phyloP scores from a whole-genome alignment of 2,113 vertebrate genomes.

The Pituophis catenifer region DNA sequence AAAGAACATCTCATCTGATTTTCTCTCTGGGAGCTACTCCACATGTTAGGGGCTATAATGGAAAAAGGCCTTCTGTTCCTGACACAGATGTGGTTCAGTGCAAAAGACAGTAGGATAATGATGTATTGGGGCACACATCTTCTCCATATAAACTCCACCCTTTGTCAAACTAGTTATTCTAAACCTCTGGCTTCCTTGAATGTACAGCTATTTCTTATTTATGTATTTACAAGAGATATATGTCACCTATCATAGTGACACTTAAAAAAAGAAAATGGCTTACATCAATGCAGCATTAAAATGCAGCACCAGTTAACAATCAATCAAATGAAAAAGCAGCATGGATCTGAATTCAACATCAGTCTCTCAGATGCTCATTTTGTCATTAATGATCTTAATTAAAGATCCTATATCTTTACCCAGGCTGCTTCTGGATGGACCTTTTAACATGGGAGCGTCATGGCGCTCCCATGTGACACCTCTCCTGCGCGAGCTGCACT shows the following conservation, averaged over 20 bases:
- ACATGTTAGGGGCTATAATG: background rate
- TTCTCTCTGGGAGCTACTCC: background rate
- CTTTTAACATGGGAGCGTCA: background rate
- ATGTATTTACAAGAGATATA: background rate
- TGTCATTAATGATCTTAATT: background rate
- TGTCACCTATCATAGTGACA: background rate
- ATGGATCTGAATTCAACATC: background rate
- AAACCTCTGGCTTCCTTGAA: background rate
- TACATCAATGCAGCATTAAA: background rate
- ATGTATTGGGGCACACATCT: background rate
- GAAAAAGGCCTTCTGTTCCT: background rate
- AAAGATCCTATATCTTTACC: background rate
- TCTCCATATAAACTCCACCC: background rate
- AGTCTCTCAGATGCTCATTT: background rate
- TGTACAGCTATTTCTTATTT: background rate
- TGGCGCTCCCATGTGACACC: too few relatives aligned
- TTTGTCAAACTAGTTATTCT: background rate
- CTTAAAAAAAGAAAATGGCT: background rate
- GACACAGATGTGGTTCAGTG: background rate
- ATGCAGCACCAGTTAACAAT: background rate
- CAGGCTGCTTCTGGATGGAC: background rate
- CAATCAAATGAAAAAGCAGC: background rate
- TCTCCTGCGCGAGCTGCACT: too few relatives aligned
- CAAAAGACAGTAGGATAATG: background rate
- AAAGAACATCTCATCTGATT: background rate